Base-by-base conservation (phyloP, 1,140 invertebrate species). In the Prorops nasuta region DNA sequence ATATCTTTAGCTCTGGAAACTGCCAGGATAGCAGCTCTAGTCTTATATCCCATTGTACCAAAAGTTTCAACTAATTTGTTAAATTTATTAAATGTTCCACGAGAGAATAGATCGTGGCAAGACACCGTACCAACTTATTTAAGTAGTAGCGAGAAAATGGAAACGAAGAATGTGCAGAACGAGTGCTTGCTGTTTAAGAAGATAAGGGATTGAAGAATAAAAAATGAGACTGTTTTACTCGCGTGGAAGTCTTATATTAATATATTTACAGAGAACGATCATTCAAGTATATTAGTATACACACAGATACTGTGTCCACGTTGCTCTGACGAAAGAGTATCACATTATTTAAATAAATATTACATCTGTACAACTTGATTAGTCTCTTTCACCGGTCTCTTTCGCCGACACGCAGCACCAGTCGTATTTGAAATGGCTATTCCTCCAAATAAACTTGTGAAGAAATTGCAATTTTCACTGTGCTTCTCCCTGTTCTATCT, bases 41-140 rank as follows among this genome's bases (percentile, higher is more conserved):
- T 92, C 16, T 73, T 97, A 16, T 84, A 88, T 60, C 96, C 96
- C 1, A 83, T 98, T 20, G 82, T 94, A 41, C 96, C 96, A 9
- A 78, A 79, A 38, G 65, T 95, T 48, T 71, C 84, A 1, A 64
- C 66, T 10, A 80, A 78, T 54, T 73, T 96, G 44, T 75, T 90
- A 42, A 80, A 87, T 69, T 88, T 85, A 74, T 68, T 91, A 14
- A 76, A 76, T 51, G 77, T 90, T 14, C 76, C 77, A 2, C 22
- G 31, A 7, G 46, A 74, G 28, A 58, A 74, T 51, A 77, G 86
- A 51, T 69, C 35, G 44, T 88, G 86, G 83, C 45, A 64, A 21
- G 56, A 83, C 47, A 68, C 77, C 2, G 68, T 52, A 54, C 66
- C 72, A n/a, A 15, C 39, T 1, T 63, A 66, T 50, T 38, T 67